Conservation (phyloP, 2,113 vertebrate genomes). For the Rhodinocichla rosea region DNA sequence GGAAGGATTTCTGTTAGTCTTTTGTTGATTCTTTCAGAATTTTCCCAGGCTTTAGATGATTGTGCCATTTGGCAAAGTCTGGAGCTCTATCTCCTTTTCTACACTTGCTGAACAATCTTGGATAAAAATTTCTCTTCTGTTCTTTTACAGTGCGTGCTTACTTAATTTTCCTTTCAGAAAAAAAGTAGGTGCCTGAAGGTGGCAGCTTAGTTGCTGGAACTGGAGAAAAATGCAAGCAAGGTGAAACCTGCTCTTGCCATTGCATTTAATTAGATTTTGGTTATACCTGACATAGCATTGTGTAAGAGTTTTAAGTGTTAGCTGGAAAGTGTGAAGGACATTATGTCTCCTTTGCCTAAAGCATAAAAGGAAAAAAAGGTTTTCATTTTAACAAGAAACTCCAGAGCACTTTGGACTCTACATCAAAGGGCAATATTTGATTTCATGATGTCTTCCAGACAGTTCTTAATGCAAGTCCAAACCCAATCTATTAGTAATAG, state of each 20-base stretch:
- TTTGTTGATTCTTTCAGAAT: not conserved
- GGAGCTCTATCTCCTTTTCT: not conserved
- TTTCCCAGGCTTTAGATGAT: not conserved
- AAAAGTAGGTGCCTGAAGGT: not conserved
- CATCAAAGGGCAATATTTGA: not conserved
- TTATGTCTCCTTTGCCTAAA: not conserved
- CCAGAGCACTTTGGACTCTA: not conserved
- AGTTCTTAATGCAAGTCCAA: not conserved
- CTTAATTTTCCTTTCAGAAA: not conserved
- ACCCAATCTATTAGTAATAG: not conserved
- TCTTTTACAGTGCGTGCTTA: not conserved
- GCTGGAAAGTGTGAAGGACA: not conserved
- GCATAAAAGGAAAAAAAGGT: not conserved
- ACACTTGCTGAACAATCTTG: not conserved
- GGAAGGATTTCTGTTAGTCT: not conserved
- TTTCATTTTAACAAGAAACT: not conserved
- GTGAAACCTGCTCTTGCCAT: not conserved
- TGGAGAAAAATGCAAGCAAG: not conserved
- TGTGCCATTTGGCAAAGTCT: not conserved
- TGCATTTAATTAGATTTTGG: constrained; percentile 18
- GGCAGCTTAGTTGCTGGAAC: not conserved
- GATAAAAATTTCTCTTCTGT: not conserved
- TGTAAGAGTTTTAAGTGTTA: not conserved
- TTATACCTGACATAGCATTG: not conserved
- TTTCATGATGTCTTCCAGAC: constrained; percentile 25